Evolutionary conservation across 2,113 vertebrate species (phyloP).

Genomic region (Thalassarche chlororhynchos): DNA sequence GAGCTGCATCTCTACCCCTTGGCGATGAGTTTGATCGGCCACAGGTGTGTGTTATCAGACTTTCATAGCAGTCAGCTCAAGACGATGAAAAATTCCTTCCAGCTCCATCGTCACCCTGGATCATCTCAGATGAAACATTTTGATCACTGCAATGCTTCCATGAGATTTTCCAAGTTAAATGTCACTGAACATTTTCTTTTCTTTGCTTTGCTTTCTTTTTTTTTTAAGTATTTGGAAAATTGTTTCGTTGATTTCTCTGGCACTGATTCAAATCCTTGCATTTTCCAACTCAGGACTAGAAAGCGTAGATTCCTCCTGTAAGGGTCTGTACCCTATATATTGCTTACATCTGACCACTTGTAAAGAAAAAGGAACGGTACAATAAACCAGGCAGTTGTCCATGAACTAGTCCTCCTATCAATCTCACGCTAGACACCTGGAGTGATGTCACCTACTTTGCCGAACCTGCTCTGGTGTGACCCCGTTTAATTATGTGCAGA

Average conservation of each 20-base stretch:
- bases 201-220: background rate
- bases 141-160: background rate
- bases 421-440: background rate
- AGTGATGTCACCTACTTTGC: background rate
- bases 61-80: background rate
- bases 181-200: background rate
- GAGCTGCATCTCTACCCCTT: background rate
- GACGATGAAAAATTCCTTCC: background rate
- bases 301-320: background rate
- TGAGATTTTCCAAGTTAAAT: background rate
- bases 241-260: background rate
- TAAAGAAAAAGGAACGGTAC: background rate
- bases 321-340: background rate
- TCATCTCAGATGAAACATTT: background rate
- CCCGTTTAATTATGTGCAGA: background rate
- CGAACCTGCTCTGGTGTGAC: background rate
- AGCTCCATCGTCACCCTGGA: background rate
- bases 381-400: background rate
- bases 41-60: background rate
- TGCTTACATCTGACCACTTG: background rate
- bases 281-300: background rate
- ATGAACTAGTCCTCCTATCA: background rate
- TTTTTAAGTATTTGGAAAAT: background rate
- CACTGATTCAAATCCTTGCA: background rate
- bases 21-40: accelerated